Percentiles rank a stretch among this genome's conserved stretches.
Conservation (phyloP, 2,797 vertebrate species). For the Tenualosa ilisha region DNA sequence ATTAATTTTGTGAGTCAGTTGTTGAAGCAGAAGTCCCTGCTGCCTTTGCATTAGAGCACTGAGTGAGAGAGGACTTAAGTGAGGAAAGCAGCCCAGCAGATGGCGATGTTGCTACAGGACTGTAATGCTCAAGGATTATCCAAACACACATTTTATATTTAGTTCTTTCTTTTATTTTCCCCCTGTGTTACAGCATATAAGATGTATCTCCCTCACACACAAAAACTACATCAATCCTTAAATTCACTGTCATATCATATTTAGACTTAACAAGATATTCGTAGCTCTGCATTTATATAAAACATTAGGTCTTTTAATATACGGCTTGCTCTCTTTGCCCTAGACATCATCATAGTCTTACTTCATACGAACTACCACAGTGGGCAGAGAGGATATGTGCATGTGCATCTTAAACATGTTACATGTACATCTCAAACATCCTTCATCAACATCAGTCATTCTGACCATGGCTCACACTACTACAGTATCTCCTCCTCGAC, state of each 20-base stretch:
- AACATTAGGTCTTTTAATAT: background rate
- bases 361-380: background rate
- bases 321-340: background rate
- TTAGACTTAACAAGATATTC: background rate
- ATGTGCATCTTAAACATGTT: background rate
- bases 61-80: background rate
- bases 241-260: background rate
- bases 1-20: background rate
- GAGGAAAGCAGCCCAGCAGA: background rate
- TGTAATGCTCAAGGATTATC: background rate
- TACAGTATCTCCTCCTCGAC: too few species aligned
- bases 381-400: background rate
- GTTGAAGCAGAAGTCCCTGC: background rate
- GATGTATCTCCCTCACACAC: background rate
- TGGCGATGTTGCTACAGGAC: background rate
- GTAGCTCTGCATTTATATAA: background rate
- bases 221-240: background rate
- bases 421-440: too few species aligned
- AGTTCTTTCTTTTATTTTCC: too few species aligned
- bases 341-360: background rate
- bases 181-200: background rate
- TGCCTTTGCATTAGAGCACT: background rate
- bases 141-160: background rate
- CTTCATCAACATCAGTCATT: background rate
- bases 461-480: background rate